These are phyloP conservation scores for Limnephilus auricula DNA, from an alignment of 2,888 invertebrate genomes.

Conservation along the genomic window DNA sequence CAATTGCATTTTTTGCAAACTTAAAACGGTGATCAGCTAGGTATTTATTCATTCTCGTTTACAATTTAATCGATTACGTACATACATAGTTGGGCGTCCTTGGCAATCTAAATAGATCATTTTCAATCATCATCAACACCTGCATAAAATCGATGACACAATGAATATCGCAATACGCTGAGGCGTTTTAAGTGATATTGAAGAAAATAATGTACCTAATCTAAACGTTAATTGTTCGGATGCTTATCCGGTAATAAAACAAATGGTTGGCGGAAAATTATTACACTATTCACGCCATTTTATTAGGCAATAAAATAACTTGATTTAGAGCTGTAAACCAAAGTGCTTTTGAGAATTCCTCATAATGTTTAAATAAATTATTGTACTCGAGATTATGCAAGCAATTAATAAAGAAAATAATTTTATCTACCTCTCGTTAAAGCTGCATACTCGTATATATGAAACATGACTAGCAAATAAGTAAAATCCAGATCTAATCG, in stretches of 20 bases:
- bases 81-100: background rate
- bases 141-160: background rate
- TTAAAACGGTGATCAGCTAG: background rate
- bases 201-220: background rate
- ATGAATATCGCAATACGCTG: background rate
- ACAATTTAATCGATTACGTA: background rate
- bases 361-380: background rate
- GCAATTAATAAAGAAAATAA: background rate
- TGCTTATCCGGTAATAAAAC: background rate
- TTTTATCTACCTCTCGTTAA: background rate
- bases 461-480: background rate
- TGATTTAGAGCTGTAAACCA: background rate
- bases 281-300: background rate
- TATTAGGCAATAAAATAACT: background rate
- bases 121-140: too few relatives aligned
- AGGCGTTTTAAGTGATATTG: background rate
- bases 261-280: background rate
- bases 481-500: background rate
- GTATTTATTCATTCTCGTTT: background rate
- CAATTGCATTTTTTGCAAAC: background rate
- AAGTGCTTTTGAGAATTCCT: background rate
- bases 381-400: background rate
- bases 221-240: background rate
- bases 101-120: background rate
- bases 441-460: background rate